A percentile compares a stretch with the other conserved stretches of the same genome.
Evolutionary conservation across 2,888 invertebrate species (phyloP).

Genomic region (Desoria tigrina): DNA sequence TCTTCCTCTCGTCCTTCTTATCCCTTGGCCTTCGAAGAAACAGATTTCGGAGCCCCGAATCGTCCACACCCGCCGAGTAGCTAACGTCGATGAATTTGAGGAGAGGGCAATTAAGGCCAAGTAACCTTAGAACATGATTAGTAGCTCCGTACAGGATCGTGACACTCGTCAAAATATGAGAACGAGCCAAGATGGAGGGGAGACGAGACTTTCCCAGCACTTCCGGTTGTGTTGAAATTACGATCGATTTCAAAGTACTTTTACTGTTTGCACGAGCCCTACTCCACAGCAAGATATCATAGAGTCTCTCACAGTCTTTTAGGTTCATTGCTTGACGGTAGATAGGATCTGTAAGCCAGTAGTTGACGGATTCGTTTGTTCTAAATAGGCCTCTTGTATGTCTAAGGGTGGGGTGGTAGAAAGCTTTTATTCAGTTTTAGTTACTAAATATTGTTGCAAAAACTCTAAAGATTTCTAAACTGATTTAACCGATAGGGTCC

Average conservation of each 20-base stretch:
- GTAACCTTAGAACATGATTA: constrained; percentile 30
- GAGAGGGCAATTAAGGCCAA: constrained; percentile 37
- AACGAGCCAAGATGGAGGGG: constrained; percentile 29
- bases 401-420: not conserved
- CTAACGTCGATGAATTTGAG: constrained; percentile 27
- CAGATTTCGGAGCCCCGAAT: constrained; percentile 32
- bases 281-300: constrained; percentile 27
- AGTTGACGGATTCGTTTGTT: constrained; percentile 16
- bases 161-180: constrained; percentile 23
- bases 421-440: no score
- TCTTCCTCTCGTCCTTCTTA: constrained; percentile 15
- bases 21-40: constrained; percentile 9
- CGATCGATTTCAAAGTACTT: constrained; percentile 14
- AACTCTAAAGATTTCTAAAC: no score
- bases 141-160: constrained; percentile 36
- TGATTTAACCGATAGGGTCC: no score
- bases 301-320: constrained; percentile 29
- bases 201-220: constrained; percentile 23
- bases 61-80: constrained; percentile 28
- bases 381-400: constrained; percentile 31
- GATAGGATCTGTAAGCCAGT: constrained; percentile 38
- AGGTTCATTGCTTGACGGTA: constrained; percentile 26
- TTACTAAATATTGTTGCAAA: no score
- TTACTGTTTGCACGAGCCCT: no score
- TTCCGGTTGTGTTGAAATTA: constrained; percentile 21